Base-by-base conservation (phyloP, 1,140 invertebrate species). In the Nixonia krombeini region DNA sequence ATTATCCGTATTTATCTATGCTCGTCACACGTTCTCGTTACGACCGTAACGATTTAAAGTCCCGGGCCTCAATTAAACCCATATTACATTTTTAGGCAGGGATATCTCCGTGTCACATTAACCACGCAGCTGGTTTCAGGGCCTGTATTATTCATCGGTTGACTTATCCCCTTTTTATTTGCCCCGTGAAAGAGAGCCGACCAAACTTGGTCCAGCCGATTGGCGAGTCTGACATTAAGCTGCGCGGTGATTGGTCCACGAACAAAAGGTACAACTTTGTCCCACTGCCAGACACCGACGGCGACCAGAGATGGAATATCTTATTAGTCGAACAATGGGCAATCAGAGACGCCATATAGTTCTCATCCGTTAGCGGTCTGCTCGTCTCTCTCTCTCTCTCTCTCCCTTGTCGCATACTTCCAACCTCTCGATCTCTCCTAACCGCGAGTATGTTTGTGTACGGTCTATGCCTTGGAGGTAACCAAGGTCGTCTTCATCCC, bases 321-420 rank as follows among this genome's bases (percentile, higher is more conserved):
- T 83, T 82, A 82, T 83, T 81, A 83, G 72, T 74, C 72, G 81
- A 78, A 83, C 81, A 82, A 82, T 83, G 76, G 76, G 78, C 80
- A 82, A 83, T 82, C 80, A 83, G 76, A 76, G 70, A 76, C 75
- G 74, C 75, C 72, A 73, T 76, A 79, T 75, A 76, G 67, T 65
- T 74, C 73, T 75, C 23, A 31, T 53, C 74, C 68, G 75, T 78
- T 80, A 76, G 73, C 65, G 69, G 76, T 77, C 76, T 68, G 63
- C 44, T 69, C 57, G 73, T 67, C 45, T 38, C 23, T 16, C 16
- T 17, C 42, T 45, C n/a, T 21, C 63, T 17, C 23, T 2, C 28
- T 26, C 26, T 18, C 9, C n/a, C n/a, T n/a, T n/a, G n/a, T 67
- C 45, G 42, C 23, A 29, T 29, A 29, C 42, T 45, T 15, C 40